These are phyloP conservation scores for Styela clava DNA, from an alignment of 23 tunicate species.

Conservation along the genomic window DNA sequence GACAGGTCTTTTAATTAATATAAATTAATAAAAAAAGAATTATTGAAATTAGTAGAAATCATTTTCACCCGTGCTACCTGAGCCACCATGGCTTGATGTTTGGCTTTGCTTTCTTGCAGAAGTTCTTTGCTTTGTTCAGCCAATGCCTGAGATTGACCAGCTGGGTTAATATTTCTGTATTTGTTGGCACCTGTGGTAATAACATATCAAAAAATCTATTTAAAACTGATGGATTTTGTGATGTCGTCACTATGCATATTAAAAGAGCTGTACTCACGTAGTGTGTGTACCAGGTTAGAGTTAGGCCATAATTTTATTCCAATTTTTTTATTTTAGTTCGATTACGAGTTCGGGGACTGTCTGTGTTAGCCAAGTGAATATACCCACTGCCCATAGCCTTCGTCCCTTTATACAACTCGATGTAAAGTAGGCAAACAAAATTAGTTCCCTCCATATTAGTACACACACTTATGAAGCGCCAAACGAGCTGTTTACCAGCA, in stretches of 20 bases:
- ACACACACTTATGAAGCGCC: too few species aligned
- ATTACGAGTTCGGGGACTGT: too few species aligned
- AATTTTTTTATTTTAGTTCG: background rate
- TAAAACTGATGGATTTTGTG: background rate
- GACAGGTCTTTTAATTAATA: too few species aligned
- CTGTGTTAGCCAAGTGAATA: too few species aligned
- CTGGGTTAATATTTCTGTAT: background rate
- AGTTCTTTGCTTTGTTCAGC: conserved; percentile 67
- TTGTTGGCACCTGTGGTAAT: background rate
- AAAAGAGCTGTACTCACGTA: background rate
- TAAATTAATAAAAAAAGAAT: too few species aligned
- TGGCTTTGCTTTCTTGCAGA: conserved; percentile 79
- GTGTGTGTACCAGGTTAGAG: background rate
- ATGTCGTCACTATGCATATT: too few species aligned
- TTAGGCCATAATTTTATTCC: background rate
- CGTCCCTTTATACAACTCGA: too few species aligned
- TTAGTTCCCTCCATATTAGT: too few species aligned
- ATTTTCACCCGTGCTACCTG: conserved; percentile 59
- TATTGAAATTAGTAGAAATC: background rate
- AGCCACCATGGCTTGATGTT: conserved; percentile 82
- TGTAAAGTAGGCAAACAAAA: too few species aligned
- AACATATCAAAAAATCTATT: background rate
- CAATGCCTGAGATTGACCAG: conserved; percentile 30
- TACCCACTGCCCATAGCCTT: too few species aligned
- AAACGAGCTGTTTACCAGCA: too few species aligned